phyloP scores from a whole-genome alignment of 2,113 vertebrate genomes.

The Pygoscelis antarcticus region DNA sequence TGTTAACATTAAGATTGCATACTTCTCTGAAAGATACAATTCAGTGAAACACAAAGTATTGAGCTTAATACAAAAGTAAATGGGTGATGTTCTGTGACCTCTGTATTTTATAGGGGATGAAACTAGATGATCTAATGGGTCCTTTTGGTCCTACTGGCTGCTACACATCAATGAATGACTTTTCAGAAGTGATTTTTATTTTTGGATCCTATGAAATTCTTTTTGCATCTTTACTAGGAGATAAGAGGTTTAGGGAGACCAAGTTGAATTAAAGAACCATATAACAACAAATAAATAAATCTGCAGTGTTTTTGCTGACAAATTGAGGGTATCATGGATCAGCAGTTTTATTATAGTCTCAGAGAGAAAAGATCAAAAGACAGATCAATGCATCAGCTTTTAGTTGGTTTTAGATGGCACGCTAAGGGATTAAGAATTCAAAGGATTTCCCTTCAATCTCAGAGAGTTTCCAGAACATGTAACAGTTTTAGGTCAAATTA shows the following conservation, averaged over 20 bases:
- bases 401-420: slow-evolving; percentile 20
- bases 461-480: slow-evolving; percentile 39
- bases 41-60: not conserved
- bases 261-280: not conserved
- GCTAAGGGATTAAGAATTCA: slow-evolving; percentile 53
- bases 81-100: not conserved
- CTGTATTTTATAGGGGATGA: not conserved
- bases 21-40: not conserved
- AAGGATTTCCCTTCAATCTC: slow-evolving; percentile 36
- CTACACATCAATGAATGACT: not conserved
- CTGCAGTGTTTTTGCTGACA: not conserved
- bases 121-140: not conserved
- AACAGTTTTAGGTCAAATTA: slow-evolving; percentile 57
- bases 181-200: not conserved
- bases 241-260: not conserved
- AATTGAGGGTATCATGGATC: slow-evolving; percentile 51
- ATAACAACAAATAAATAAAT: slow-evolving; percentile 28
- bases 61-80: not conserved
- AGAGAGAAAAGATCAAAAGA: slow-evolving; percentile 57
- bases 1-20: not conserved
- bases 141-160: not conserved
- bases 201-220: not conserved
- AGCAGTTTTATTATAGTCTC: slow-evolving; percentile 35
- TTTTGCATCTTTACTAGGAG: not conserved
- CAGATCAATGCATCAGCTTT: slow-evolving; percentile 40